Conservation (phyloP, 2,888 invertebrate species). For the Nemotelus pantherinus region DNA sequence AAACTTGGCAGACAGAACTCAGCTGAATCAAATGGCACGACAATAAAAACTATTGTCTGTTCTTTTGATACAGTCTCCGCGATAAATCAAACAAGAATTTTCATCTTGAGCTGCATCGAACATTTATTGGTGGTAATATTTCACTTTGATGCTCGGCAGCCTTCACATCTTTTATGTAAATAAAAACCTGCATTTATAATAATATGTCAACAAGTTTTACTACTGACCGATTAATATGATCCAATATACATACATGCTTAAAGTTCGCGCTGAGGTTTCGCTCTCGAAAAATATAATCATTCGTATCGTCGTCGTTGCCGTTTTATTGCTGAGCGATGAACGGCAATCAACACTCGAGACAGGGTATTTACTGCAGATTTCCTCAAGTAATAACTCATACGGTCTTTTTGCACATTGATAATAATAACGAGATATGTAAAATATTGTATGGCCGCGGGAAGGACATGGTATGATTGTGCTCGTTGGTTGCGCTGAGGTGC, state of each 20-base stretch:
- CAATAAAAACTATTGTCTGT: neutral
- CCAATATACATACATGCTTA: neutral
- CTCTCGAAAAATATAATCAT: neutral
- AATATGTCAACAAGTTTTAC: slow-evolving; percentile 33
- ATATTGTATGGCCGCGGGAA: slow-evolving; percentile 26
- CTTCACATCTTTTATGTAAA: slow-evolving; percentile 31
- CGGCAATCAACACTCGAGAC: slow-evolving; percentile 20
- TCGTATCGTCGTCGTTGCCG: neutral
- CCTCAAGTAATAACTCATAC: slow-evolving; percentile 32
- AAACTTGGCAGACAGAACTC: too few relatives aligned
- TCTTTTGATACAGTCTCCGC: neutral
- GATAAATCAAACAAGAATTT: neutral
- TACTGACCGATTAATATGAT: slow-evolving; percentile 11
- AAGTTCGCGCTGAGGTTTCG: neutral
- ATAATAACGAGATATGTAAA: slow-evolving; percentile 16
- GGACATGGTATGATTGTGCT: slow-evolving; percentile 23
- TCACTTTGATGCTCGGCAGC: neutral
- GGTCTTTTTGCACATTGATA: slow-evolving; percentile 13
- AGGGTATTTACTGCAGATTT: slow-evolving; percentile 4
- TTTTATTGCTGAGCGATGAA: neutral
- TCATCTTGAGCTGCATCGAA: neutral
- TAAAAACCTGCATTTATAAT: slow-evolving; percentile 27
- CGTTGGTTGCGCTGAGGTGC: slow-evolving; percentile 1
- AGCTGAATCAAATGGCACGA: neutral
- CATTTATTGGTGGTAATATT: slow-evolving; percentile 12